phyloP scores from a whole-genome alignment of 2,113 vertebrate genomes.

The Grammomys dolichurus region DNA sequence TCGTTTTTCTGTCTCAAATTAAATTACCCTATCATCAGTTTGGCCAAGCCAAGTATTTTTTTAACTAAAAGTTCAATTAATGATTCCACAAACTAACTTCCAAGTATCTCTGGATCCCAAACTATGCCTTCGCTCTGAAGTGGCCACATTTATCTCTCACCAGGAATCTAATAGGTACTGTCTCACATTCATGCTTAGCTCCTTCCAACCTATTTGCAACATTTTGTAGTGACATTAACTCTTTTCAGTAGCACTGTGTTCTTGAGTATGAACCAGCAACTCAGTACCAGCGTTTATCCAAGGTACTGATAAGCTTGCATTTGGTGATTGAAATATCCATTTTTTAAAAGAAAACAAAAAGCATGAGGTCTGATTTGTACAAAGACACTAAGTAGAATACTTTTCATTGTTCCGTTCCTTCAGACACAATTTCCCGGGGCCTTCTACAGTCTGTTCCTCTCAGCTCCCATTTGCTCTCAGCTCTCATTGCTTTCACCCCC shows the following conservation, averaged over 20 bases:
- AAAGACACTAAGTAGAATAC: not conserved
- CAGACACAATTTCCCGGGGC: not conserved
- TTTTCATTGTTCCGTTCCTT: not conserved
- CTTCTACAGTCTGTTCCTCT: not conserved
- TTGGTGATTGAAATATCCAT: not conserved
- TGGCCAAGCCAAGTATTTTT: not conserved
- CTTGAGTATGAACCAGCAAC: not conserved
- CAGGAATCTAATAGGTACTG: not conserved
- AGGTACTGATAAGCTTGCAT: not conserved
- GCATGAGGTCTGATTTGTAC: not conserved
- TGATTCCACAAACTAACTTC: not conserved
- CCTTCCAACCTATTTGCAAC: not conserved
- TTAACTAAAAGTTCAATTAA: not conserved
- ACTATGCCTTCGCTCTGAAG: not conserved
- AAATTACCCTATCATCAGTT: not conserved
- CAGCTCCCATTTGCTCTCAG: not conserved
- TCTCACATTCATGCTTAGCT: not conserved
- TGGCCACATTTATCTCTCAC: not conserved
- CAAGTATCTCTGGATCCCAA: not conserved
- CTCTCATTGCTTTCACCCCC: not conserved
- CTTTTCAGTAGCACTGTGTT: not conserved
- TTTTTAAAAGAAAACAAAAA: no score
- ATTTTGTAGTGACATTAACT: not conserved
- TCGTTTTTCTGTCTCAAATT: not conserved
- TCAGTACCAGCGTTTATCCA: not conserved